A percentile compares a stretch with the other conserved stretches of the same genome.
Evolutionary conservation across 1,140 invertebrate species (phyloP).

Genomic region (Drosophila watanabei): DNA sequence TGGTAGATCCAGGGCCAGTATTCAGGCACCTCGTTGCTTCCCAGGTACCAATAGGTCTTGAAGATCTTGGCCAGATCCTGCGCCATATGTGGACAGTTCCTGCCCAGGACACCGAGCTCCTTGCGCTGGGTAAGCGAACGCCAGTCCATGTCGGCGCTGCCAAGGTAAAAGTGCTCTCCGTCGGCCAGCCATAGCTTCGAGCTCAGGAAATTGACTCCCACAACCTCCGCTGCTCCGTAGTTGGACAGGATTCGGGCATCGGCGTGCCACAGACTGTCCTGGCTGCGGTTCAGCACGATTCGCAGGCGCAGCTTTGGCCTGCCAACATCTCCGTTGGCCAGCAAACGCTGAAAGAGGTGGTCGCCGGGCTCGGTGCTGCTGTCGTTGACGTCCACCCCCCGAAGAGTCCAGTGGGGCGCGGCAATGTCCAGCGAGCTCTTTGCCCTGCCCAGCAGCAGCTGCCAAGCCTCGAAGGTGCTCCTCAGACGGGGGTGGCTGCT

Average conservation of each 20-base stretch:
- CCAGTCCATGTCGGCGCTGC: slow-evolving; percentile 98
- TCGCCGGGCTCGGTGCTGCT: slow-evolving; percentile 90
- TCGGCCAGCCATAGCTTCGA: slow-evolving; percentile 98
- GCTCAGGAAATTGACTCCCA: slow-evolving; percentile 88
- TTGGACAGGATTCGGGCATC: slow-evolving; percentile 65
- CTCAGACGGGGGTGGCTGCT: slow-evolving; percentile 87
- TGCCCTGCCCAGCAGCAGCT: slow-evolving; percentile 90
- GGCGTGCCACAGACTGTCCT: slow-evolving; percentile 65
- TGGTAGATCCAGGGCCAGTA: slow-evolving; percentile 92
- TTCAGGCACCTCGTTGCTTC: slow-evolving; percentile 90
- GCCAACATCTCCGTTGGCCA: slow-evolving; percentile 86
- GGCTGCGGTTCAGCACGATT: slow-evolving; percentile 89
- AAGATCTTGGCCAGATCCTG: slow-evolving; percentile 96
- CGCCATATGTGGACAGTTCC: slow-evolving; percentile 94
- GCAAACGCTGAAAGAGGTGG: slow-evolving; percentile 92
- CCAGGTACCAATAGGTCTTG: slow-evolving; percentile 96
- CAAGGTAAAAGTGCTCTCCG: slow-evolving; percentile 92
- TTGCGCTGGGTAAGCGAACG: slow-evolving; percentile 98
- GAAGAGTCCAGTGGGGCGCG: slow-evolving; percentile 95
- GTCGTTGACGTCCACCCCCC: slow-evolving; percentile 91
- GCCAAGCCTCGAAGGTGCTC: slow-evolving; percentile 93
- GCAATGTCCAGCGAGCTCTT: slow-evolving; percentile 93
- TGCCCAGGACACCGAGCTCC: slow-evolving; percentile 94
- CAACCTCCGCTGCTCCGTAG: slow-evolving; percentile 92
- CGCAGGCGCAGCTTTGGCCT: slow-evolving; percentile 88